phyloP scores from a whole-genome alignment of 2,888 invertebrate species.

The Pristionchus maxplancki region DNA sequence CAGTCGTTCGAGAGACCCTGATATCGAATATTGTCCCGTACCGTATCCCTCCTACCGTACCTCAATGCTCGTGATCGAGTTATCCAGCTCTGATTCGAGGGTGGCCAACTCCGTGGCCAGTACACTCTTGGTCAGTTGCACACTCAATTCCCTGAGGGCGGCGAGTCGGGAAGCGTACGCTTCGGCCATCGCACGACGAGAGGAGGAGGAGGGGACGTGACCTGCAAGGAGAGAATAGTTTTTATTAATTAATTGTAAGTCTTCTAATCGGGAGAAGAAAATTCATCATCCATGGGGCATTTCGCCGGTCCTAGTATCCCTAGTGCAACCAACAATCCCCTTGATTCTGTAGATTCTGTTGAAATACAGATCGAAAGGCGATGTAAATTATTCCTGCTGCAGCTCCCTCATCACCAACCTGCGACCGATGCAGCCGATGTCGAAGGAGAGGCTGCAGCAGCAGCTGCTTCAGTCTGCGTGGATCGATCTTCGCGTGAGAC shows the following conservation, averaged over 20 bases:
- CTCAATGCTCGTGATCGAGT: slow-evolving; percentile 43
- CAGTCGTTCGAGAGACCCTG: slow-evolving; percentile 47
- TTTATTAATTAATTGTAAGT: background rate
- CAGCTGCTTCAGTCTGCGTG: background rate
- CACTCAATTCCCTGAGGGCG: slow-evolving; percentile 38
- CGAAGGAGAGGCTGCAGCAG: background rate
- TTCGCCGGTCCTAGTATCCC: background rate
- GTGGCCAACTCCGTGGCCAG: slow-evolving; percentile 47
- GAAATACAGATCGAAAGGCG: too few species aligned
- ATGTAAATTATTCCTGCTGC: too few species aligned
- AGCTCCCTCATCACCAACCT: background rate
- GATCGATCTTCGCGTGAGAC: background rate
- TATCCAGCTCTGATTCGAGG: slow-evolving; percentile 39
- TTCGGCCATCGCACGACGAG: slow-evolving; percentile 40
- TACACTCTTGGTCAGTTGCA: slow-evolving; percentile 44
- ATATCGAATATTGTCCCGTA: background rate
- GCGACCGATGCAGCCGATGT: slow-evolving; percentile 9
- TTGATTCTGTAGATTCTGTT: background rate
- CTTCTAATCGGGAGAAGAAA: too few species aligned
- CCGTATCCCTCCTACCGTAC: slow-evolving; percentile 4
- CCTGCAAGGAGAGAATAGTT: background rate
- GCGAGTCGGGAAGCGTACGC: slow-evolving; percentile 22
- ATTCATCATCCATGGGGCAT: background rate
- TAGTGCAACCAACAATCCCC: too few species aligned
- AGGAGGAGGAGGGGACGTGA: background rate